phyloP scores from a whole-genome alignment of 2,113 vertebrate genomes.

The Ardeotis arabs region DNA sequence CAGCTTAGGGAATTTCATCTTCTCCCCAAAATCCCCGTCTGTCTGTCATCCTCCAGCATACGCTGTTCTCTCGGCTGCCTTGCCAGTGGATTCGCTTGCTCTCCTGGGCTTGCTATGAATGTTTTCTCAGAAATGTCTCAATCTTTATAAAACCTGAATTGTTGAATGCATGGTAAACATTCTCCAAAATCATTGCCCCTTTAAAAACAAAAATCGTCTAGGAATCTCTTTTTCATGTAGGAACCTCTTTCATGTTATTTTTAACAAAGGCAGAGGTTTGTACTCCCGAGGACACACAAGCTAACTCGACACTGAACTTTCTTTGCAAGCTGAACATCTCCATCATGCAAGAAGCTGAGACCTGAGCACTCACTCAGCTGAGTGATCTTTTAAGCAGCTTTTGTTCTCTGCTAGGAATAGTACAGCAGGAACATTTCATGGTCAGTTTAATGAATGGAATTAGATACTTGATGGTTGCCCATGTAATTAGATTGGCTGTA shows the following conservation, averaged over 20 bases:
- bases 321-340: neutral
- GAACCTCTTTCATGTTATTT: slow-evolving; percentile 27
- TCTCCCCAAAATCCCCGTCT: neutral
- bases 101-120: neutral
- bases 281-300: slow-evolving; percentile 16
- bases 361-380: neutral
- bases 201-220: neutral
- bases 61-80: neutral
- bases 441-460: neutral
- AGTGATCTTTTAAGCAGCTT: neutral
- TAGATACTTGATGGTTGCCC: neutral
- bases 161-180: neutral
- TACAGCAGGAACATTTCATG: slow-evolving; percentile 3
- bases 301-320: slow-evolving; percentile 3
- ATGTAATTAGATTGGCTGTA: neutral
- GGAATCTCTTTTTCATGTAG: neutral
- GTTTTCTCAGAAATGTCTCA: neutral
- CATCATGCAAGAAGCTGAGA: neutral
- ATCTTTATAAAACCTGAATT: neutral
- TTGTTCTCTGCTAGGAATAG: neutral
- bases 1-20: neutral
- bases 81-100: neutral
- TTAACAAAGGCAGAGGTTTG: slow-evolving; percentile 35
- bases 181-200: neutral
- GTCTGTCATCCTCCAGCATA: neutral